Base-by-base conservation (phyloP, 2,113 vertebrate genomes). In the Onychostoma macrolepis region DNA sequence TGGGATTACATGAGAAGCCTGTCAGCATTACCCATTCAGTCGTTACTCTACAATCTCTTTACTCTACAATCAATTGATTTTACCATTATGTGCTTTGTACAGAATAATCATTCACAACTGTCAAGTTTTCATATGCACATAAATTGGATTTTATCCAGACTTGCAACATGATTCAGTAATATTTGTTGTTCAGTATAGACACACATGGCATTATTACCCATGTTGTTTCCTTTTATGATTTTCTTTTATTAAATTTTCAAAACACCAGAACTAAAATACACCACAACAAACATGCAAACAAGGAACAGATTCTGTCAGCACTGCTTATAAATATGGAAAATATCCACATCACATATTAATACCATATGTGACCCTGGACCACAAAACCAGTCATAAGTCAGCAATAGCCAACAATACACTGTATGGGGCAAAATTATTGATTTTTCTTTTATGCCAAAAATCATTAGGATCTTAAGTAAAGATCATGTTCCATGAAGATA, bases 1-100 rank as follows among this genome's bases (percentile, higher is more conserved):
- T 84, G 48, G 85, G 84, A 67, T 89, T 88, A 63, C 74, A 92
- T 85, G 75, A 53, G 41, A 88, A 72, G 75, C 90, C 87, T 91
- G 90, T 93, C 92, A 92, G 87, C 91, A 92, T 87, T 91, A 65
- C 38, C 15, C 41, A 67, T 79, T 86, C 63, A 45, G 56, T 71
- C 19, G 2, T 53, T 53, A 53, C 50, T 53, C 50, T 53, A 5
- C 48, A 50, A 50, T 8, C 17, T 21, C 30, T 79, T 79, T 30
- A 78, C 45, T 72, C 33, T 33, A 81, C 30, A 89, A n/a, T 85
- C 41, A 30, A 61, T 30, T 78, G 28, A 38, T 58, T 79, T 38
- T 24, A 79, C 28, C 48, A 50, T 53, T 33, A 30, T 80, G 69
- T 26, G 78, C 24, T 61, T 61, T 80, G 53, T 41, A 80, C 53